These are phyloP conservation scores for Ennomos fuscantarius DNA, from an alignment of 2,888 invertebrate genomes.

Conservation along the genomic window DNA sequence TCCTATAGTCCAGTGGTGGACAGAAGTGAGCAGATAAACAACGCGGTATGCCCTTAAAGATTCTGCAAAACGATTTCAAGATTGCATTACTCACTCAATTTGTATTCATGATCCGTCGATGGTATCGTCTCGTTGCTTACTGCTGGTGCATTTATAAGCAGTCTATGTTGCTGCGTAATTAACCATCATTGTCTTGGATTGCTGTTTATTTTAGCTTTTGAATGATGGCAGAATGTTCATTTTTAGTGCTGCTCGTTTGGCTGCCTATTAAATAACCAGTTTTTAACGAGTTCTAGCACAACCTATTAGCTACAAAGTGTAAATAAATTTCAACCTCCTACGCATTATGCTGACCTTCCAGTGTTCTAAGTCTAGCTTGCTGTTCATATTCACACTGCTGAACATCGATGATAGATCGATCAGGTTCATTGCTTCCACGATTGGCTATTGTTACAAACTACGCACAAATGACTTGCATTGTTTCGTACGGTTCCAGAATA, in stretches of 20 bases:
- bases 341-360: no score
- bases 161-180: neutral
- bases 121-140: constrained; percentile 7
- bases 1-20: no score
- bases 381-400: constrained; percentile 9
- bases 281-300: no score
- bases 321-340: no score
- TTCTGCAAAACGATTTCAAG: no score
- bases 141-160: constrained; percentile 6
- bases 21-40: no score
- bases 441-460: constrained; percentile 22
- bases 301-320: no score
- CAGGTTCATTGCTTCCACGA: constrained; percentile 18
- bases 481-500: constrained; percentile 17
- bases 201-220: neutral
- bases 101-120: constrained; percentile 16
- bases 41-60: no score
- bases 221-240: no score
- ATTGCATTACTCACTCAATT: constrained; percentile 11
- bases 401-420: constrained; percentile 7
- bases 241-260: no score
- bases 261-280: no score
- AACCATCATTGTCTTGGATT: neutral
- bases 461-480: constrained; percentile 21
- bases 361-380: neutral